Conservation (phyloP, 2,113 vertebrate genomes). For the Amia ocellicauda region DNA sequence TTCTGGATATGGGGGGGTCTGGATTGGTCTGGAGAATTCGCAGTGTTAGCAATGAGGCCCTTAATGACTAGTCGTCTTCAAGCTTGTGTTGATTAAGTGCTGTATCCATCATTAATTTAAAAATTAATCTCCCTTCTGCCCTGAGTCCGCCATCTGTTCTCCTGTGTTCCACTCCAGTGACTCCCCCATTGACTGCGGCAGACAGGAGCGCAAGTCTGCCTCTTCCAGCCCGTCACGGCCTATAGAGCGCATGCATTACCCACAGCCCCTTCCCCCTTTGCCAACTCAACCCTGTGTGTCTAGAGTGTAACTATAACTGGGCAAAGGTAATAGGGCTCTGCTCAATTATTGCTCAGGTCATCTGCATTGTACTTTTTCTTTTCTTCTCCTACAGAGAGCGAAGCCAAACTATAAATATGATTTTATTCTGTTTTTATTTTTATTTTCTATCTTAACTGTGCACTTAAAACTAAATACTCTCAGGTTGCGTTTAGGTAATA, state of each 20-base stretch:
- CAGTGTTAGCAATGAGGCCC: neutral
- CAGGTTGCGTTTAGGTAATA: no score
- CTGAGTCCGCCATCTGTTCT: conserved; percentile 33
- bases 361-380: conserved; percentile 2
- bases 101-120: conserved; percentile 43
- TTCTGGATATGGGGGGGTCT: neutral
- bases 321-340: conserved; percentile 1
- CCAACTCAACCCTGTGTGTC: neutral
- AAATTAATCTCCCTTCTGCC: conserved; percentile 25
- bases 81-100: conserved; percentile 35
- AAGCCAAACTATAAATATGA: no score
- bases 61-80: conserved; percentile 16
- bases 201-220: neutral
- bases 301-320: neutral
- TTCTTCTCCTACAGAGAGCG: no score
- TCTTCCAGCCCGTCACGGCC: conserved; percentile 10
- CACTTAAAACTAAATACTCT: no score
- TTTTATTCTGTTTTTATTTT: no score
- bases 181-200: conserved; percentile 16
- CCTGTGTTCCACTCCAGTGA: conserved; percentile 16
- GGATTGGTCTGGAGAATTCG: neutral
- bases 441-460: no score
- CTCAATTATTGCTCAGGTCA: conserved; percentile 6
- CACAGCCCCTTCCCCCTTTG: conserved; percentile 4
- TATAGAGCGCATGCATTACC: conserved; percentile 28